Evolutionary conservation across 2,888 invertebrate species (phyloP), one percentile per base, ranked within the genome.

Genomic region (Mechanitis mazaeus): DNA sequence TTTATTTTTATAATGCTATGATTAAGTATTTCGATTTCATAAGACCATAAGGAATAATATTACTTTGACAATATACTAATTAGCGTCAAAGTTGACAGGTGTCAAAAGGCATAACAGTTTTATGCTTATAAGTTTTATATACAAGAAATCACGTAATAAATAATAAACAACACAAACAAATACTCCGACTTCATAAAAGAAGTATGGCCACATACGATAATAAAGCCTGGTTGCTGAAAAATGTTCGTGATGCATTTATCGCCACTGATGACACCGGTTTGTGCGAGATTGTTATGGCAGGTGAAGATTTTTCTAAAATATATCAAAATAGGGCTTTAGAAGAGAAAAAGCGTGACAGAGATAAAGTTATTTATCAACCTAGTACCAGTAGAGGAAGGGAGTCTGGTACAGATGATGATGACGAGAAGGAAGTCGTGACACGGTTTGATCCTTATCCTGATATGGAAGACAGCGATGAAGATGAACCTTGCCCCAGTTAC

Each of bases 201-300:
- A 61, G 45, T 50, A 98, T 98, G 98, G 98, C 98, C 71, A 93
- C 97, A 68, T 98, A 97, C 84, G 97, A 98, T 83, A 97, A 98
- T 85, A 95, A 94, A 83, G 95, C 95, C 74, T 98, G 98, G 95
- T 91, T 98, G 56, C 91, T 98, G 58, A 95, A 97, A 64, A 97
- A 98, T 84, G 96, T 98, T 70, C 92, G 97, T 62, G 97, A 98
- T 84, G 97, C 97, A 9, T 98, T 97, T 85, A 96, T 98, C 78
- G 96, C 97, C 33, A 96, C 97, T 33, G 98, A 98, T 88, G 98
- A 98, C 84, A 97, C 98, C 73, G 96, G 97, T 62, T 94, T 97
- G 91, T 97, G 97, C 83, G 98, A 98, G 84, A 93, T 95, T 75
- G 95, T 97, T 59, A 97, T 98, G 95, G 92, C 95, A 45, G 94